Conservation (phyloP, 2,113 vertebrate genomes). For the Rhegmatorhina hoffmannsi region DNA sequence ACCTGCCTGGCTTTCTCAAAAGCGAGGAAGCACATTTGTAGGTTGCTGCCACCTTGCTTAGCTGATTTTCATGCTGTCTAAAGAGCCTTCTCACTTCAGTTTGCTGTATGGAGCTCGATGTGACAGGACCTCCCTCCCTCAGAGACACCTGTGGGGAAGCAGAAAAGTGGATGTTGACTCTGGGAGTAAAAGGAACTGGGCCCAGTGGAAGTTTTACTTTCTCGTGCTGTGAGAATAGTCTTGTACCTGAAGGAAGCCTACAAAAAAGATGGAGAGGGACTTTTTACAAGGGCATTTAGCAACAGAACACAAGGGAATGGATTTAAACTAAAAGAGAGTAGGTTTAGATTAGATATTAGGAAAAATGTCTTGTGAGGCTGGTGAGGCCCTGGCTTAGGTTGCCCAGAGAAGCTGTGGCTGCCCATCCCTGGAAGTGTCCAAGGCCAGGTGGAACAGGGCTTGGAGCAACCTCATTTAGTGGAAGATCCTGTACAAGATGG, state of each 20-base stretch:
- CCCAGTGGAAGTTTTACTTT: background rate
- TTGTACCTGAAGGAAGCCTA: background rate
- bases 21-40: background rate
- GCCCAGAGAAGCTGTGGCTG: background rate
- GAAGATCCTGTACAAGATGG: background rate
- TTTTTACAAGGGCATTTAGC: background rate
- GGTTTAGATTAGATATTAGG: background rate
- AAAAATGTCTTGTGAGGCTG: background rate
- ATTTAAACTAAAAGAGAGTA: background rate
- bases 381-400: rapidly evolving
- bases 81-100: background rate
- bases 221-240: background rate
- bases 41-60: background rate
- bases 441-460: rapidly evolving
- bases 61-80: background rate
- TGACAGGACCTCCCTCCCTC: background rate
- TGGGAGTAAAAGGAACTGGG: background rate
- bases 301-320: background rate
- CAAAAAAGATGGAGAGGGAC: background rate
- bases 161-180: background rate
- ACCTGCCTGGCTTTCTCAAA: background rate
- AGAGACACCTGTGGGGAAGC: background rate
- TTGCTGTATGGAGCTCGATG: rapidly evolving
- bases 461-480: rapidly evolving
- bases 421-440: rapidly evolving